Evolutionary conservation across 2,797 vertebrate species (phyloP).

Genomic region (Anniella stebbinsi): DNA sequence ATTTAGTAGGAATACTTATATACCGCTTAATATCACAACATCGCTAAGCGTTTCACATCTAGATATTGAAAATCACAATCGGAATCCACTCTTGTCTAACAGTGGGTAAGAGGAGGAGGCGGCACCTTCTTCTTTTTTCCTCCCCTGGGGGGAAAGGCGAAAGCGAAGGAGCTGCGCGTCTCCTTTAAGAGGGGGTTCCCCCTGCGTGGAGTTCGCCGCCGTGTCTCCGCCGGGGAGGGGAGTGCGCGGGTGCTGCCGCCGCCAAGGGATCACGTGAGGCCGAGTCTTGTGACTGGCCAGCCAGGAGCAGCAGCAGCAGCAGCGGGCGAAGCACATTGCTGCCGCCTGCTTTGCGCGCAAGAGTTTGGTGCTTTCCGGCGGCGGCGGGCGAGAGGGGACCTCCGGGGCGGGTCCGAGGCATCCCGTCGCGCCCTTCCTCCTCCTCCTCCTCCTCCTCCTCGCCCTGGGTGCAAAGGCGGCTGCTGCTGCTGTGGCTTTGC

Average conservation of each 20-base stretch:
- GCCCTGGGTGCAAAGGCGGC: not conserved
- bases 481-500: not conserved
- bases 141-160: not conserved
- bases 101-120: too few species aligned
- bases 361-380: not conserved
- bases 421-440: not conserved
- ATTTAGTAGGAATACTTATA: too few species aligned
- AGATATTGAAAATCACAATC: too few species aligned
- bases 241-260: conserved; percentile 2
- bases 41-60: too few species aligned
- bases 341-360: not conserved
- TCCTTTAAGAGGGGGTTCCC: conserved; percentile 74
- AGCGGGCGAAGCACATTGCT: not conserved
- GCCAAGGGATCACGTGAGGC: conserved; percentile 85
- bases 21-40: too few species aligned
- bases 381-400: conserved; percentile 13
- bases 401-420: not conserved
- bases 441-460: not conserved
- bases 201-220: conserved; percentile 7
- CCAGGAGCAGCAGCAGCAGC: conserved; percentile 36
- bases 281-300: conserved; percentile 88
- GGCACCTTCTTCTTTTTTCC: too few species aligned
- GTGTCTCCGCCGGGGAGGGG: not conserved
- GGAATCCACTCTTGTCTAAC: too few species aligned
- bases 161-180: not conserved